A percentile compares a stretch with the other conserved stretches of the same genome.
phyloP scores from a whole-genome alignment of 2,888 invertebrate genomes.

The Scaptomyza parva region DNA sequence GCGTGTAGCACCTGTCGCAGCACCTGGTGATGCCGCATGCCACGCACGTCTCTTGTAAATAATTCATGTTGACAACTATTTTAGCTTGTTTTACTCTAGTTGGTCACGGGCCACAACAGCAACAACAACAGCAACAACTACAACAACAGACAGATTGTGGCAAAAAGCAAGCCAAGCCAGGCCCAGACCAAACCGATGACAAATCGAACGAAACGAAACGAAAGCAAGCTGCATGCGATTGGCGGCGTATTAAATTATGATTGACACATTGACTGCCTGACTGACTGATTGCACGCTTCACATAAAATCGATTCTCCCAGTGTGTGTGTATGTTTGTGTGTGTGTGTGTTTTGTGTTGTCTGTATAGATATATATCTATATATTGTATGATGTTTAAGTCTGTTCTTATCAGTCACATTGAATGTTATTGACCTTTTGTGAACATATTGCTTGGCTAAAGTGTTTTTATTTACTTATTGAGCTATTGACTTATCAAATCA shows the following conservation, averaged over 20 bases:
- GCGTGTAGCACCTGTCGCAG: slow-evolving; percentile 61
- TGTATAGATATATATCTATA: too few species aligned
- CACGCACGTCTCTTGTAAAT: slow-evolving; percentile 77
- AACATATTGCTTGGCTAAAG: not conserved
- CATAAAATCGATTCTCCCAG: slow-evolving; percentile 10
- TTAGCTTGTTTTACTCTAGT: slow-evolving; percentile 74
- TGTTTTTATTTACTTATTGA: slow-evolving; percentile 25
- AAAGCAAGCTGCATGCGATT: slow-evolving; percentile 45
- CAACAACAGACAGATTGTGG: too few species aligned
- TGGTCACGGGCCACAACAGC: slow-evolving; percentile 48
- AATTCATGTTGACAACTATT: slow-evolving; percentile 81
- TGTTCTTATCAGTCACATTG: slow-evolving; percentile 43
- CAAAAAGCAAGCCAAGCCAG: slow-evolving; percentile 7
- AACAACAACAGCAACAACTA: not conserved
- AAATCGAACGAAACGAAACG: slow-evolving; percentile 46
- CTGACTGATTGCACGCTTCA: slow-evolving; percentile 38
- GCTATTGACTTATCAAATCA: slow-evolving; percentile 49
- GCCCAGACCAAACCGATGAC: slow-evolving; percentile 47
- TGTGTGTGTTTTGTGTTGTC: too few species aligned
- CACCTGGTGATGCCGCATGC: slow-evolving; percentile 50
- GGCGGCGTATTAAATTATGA: slow-evolving; percentile 70
- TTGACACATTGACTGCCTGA: slow-evolving; percentile 75
- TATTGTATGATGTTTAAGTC: slow-evolving; percentile 4
- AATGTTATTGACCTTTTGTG: slow-evolving; percentile 61
- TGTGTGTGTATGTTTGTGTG: not conserved